phyloP scores from a whole-genome alignment of 2,888 invertebrate species.

The Erannis defoliaria region DNA sequence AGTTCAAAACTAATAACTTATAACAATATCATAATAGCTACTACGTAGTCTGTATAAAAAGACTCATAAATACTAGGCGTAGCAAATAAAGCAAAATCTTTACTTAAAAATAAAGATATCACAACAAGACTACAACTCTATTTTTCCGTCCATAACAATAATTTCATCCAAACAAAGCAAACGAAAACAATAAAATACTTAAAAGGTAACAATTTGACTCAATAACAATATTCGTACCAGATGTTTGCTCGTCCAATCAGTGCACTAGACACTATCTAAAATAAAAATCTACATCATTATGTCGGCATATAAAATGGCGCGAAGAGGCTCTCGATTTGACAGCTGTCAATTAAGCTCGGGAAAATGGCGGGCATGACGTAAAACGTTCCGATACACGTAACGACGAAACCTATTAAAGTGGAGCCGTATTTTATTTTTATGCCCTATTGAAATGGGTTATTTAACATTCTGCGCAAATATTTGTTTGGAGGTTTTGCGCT shows the following conservation, averaged over 20 bases:
- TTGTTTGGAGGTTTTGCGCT: neutral
- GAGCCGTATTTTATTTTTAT: constrained; percentile 35
- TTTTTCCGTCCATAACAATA: constrained; percentile 11
- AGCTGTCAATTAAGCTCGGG: constrained; percentile 81
- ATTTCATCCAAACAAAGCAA: constrained; percentile 26
- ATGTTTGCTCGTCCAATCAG: constrained; percentile 50
- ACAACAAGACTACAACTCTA: no score
- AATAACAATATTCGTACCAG: constrained; percentile 24
- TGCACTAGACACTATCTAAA: constrained; percentile 64
- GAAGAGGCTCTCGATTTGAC: constrained; percentile 75
- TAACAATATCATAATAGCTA: no score
- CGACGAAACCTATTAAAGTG: constrained; percentile 43
- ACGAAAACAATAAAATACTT: constrained; percentile 25
- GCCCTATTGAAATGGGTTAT: constrained; percentile 19
- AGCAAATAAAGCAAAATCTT: no score
- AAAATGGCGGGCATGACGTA: constrained; percentile 58
- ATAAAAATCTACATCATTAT: constrained; percentile 73
- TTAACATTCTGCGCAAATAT: constrained; percentile 16
- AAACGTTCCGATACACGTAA: constrained; percentile 60
- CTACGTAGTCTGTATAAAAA: no score
- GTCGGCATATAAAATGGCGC: constrained; percentile 70
- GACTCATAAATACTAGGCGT: no score
- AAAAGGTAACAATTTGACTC: constrained; percentile 37
- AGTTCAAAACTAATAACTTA: no score
- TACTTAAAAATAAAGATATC: no score